These are phyloP conservation scores for Troglohyphantes excavatus DNA, from an alignment of 2,888 invertebrate genomes.

Conservation along the genomic window DNA sequence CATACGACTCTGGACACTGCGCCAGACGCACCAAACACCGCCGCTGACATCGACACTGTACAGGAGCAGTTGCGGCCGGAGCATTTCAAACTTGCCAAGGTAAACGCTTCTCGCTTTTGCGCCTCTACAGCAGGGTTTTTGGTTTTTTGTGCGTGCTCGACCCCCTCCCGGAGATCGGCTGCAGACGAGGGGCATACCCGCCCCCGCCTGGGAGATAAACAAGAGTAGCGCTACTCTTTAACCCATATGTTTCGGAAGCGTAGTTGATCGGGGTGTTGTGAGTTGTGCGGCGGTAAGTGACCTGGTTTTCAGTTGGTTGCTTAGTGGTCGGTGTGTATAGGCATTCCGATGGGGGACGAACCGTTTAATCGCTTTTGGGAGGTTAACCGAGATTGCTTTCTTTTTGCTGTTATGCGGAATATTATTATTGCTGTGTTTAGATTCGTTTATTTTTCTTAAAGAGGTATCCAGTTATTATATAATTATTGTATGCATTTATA, in stretches of 20 bases:
- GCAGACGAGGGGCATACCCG: background rate
- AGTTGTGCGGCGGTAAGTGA: constrained; percentile 19
- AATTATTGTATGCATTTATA: too few species aligned
- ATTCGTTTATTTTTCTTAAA: too few species aligned
- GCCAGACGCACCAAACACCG: constrained; percentile 45
- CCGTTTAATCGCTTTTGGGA: background rate
- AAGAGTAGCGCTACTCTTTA: background rate
- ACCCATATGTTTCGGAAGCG: constrained; percentile 50
- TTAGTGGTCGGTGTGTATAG: constrained; percentile 13
- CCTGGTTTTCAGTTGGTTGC: constrained; percentile 29
- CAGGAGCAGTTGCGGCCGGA: constrained; percentile 73
- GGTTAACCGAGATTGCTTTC: too few species aligned
- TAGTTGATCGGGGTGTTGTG: constrained; percentile 8
- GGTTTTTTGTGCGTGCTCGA: too few species aligned
- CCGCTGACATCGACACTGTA: constrained; percentile 69
- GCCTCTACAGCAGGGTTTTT: too few species aligned
- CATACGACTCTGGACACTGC: constrained; percentile 61
- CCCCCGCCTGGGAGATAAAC: background rate
- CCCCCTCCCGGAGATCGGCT: background rate
- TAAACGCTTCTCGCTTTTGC: constrained; percentile 7
- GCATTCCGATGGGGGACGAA: constrained; percentile 5
- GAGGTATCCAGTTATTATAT: too few species aligned
- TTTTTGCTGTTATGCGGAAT: too few species aligned
- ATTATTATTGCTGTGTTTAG: too few species aligned
- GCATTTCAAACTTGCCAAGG: constrained; percentile 73